Percentiles rank a stretch among this genome's conserved stretches.
These are phyloP conservation scores for Pteropus alecto DNA, from an alignment of 2,113 vertebrate genomes.

Conservation along the genomic window DNA sequence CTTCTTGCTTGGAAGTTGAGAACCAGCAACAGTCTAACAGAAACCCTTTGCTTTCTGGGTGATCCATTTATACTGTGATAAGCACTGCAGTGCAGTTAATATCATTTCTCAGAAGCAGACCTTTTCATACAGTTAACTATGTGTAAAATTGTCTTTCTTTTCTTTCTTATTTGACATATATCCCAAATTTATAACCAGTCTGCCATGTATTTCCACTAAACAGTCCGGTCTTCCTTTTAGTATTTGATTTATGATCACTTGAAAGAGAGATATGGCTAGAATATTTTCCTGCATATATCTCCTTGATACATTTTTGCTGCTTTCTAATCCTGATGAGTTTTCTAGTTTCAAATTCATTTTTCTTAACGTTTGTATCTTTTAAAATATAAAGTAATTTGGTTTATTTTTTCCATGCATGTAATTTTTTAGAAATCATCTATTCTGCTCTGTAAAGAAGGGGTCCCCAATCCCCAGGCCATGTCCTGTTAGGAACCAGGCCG, in stretches of 20 bases:
- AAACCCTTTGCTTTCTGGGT: conserved; percentile 41
- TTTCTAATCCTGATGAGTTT: conserved; percentile 11
- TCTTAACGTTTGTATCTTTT: background rate
- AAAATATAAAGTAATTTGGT: background rate
- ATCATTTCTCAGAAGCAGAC: conserved; percentile 56
- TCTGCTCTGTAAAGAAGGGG: background rate
- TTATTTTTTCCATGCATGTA: background rate
- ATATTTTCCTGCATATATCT: background rate
- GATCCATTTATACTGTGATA: conserved; percentile 43
- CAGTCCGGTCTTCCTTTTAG: conserved; percentile 32
- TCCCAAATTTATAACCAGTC: conserved; percentile 44
- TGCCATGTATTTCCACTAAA: conserved; percentile 20
- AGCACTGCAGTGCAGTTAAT: conserved; percentile 45
- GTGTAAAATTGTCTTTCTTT: conserved; percentile 72
- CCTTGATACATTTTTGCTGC: background rate
- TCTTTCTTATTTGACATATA: conserved; percentile 49
- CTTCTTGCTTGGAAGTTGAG: conserved; percentile 42
- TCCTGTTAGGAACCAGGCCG: too few species aligned
- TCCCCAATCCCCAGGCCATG: too few species aligned
- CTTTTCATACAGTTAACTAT: conserved; percentile 64
- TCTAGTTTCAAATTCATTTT: background rate
- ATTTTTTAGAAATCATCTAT: background rate
- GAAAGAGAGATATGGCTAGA: background rate
- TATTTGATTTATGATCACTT: conserved; percentile 54
- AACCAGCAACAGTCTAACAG: conserved; percentile 26